These are phyloP conservation scores for Drosophila austrosaltans DNA, from an alignment of 2,888 invertebrate species.

Conservation along the genomic window DNA sequence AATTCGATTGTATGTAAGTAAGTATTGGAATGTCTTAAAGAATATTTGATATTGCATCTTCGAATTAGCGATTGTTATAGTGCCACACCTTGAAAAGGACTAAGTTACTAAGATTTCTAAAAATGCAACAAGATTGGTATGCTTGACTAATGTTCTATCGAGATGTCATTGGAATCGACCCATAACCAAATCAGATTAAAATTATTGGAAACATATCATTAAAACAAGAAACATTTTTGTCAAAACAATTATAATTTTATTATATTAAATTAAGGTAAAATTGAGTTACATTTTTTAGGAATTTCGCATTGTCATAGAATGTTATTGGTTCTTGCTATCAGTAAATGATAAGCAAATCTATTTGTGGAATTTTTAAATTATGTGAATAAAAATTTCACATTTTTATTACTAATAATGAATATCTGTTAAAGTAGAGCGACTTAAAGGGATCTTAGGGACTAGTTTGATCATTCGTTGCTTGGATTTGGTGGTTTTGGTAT, in stretches of 20 bases:
- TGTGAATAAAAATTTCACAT: no score
- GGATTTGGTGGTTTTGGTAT: conserved; percentile 44
- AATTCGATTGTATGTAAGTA: no score
- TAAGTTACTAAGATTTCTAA: no score
- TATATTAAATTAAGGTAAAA: not conserved
- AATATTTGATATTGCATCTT: no score
- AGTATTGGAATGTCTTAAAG: no score
- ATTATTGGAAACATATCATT: not conserved
- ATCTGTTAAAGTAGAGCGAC: conserved; percentile 14
- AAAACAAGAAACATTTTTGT: not conserved
- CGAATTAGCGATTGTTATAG: no score
- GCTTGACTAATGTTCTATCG: no score
- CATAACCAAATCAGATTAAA: no score
- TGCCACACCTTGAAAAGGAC: no score
- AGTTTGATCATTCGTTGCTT: conserved; percentile 31
- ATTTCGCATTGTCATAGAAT: not conserved
- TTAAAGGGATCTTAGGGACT: conserved; percentile 6
- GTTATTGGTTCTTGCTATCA: not conserved
- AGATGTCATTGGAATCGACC: no score
- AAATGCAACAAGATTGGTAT: no score
- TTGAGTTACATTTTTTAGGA: not conserved
- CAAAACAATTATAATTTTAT: not conserved
- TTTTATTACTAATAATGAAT: not conserved
- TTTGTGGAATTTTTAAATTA: not conserved
- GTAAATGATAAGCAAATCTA: not conserved